Conservation (phyloP, 2,797 vertebrate genomes). For the Ctenopoma multispine region DNA sequence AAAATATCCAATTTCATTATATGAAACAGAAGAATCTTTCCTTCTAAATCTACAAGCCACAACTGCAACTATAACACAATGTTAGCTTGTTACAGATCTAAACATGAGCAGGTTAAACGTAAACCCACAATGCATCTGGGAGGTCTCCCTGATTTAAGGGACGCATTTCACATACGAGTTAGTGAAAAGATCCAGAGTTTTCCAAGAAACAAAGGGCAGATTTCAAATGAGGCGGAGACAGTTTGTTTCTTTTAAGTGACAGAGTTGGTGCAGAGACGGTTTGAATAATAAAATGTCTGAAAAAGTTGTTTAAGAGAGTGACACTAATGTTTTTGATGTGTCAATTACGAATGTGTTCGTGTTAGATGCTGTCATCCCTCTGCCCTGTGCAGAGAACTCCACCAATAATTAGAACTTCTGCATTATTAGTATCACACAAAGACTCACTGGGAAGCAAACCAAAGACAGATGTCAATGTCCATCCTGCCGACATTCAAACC, state of each 20-base stretch:
- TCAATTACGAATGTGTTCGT: conserved; percentile 38
- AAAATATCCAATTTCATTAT: neutral
- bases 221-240: conserved; percentile 28
- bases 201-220: neutral
- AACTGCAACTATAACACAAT: neutral
- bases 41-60: neutral
- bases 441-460: neutral
- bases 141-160: conserved; percentile 42
- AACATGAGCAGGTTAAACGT: conserved; percentile 13
- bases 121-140: conserved; percentile 22
- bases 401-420: conserved; percentile 27
- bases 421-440: conserved; percentile 39
- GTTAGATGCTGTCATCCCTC: neutral
- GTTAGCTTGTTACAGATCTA: neutral
- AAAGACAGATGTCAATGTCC: conserved; percentile 42
- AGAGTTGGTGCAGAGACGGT: neutral
- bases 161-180: conserved; percentile 23
- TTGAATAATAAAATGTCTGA: conserved; percentile 42
- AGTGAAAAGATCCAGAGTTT: conserved; percentile 25
- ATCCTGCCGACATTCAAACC: conserved; percentile 37
- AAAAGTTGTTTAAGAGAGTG: conserved; percentile 37
- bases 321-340: conserved; percentile 35
- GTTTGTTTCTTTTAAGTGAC: conserved; percentile 29
- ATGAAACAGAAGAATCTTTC: neutral
- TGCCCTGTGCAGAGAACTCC: neutral